These are phyloP conservation scores for Anagyrus pseudococci DNA, from an alignment of 2,888 invertebrate genomes.

Conservation along the genomic window DNA sequence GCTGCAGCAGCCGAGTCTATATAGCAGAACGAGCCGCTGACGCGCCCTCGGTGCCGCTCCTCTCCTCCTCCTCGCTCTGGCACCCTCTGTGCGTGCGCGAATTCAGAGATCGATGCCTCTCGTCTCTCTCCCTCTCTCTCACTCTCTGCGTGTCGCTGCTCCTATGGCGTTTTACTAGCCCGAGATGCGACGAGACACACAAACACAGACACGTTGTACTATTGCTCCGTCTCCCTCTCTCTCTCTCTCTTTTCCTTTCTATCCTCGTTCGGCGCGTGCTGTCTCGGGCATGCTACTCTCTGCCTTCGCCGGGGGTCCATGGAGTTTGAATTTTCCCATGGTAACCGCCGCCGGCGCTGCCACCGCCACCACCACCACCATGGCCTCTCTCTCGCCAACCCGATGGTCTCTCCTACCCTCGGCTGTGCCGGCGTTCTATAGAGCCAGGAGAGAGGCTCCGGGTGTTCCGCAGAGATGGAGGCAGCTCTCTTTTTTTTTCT, in stretches of 20 bases:
- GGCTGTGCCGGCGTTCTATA: no score
- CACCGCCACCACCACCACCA: neutral
- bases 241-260: no score
- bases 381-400: neutral
- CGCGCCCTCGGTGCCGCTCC: neutral
- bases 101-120: no score
- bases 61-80: neutral
- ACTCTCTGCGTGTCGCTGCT: no score
- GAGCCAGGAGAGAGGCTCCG: no score
- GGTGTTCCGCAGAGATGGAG: no score
- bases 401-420: no score
- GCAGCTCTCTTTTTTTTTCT: no score
- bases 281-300: no score
- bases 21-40: conserved; percentile 14
- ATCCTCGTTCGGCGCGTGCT: no score
- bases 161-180: no score
- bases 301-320: neutral
- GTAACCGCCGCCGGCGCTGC: conserved; percentile 39
- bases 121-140: no score
- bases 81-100: neutral
- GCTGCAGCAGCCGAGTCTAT: conserved; percentile 1
- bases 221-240: conserved; percentile 22
- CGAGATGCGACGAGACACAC: neutral
- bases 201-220: neutral
- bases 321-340: conserved; percentile 41